Base-by-base conservation (phyloP, 2,888 invertebrate species). In the Lingula anatina region DNA sequence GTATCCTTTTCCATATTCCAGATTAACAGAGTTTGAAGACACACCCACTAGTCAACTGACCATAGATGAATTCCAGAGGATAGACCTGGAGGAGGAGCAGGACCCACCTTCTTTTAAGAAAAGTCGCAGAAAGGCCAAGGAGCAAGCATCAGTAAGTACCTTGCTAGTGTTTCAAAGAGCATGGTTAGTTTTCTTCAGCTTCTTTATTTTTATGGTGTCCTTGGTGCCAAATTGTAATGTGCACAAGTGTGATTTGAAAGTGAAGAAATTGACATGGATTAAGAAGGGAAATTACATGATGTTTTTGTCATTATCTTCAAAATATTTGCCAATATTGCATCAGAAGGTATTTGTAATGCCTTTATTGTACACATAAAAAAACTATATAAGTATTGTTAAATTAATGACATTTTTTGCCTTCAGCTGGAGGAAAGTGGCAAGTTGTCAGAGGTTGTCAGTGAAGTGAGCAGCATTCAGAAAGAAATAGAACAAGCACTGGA, bases 61-160 rank as follows among this genome's bases (percentile, higher is more conserved):
- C 0, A 80, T 96, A 25, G 95, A 97, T 62, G 96, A 99, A 80
- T 99, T 99, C 73, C 89, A 94, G 86, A 89, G 88, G 0, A 90
- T 97, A 0, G 96, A 99, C 73, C 79, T 99, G 60, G 95, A 96
- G 72, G 91, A 93, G 62, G 94, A 94, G 68, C 91, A 92, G 75
- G 96, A 96, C 78, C 93, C 96, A 7, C 96, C 96, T 0, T 89
- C 92, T 1, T 97, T 93, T 72, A 91, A 90, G 75, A 88, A 87
- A 1, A 91, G 93, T 0, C 83, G 94, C 47, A 87, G 88, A 68
- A 88, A 89, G 67, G 93, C 93, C 69, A 88, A 89, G 57, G 15
- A 20, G n/a, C n/a, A n/a, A n/a, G n/a, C n/a, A n/a, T n/a, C n/a
- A n/a, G n/a, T n/a, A n/a, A n/a, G n/a, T n/a, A n/a, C n/a, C n/a